These are phyloP conservation scores for Euleptes europaea DNA, from an alignment of 2,113 vertebrate species.

Conservation along the genomic window DNA sequence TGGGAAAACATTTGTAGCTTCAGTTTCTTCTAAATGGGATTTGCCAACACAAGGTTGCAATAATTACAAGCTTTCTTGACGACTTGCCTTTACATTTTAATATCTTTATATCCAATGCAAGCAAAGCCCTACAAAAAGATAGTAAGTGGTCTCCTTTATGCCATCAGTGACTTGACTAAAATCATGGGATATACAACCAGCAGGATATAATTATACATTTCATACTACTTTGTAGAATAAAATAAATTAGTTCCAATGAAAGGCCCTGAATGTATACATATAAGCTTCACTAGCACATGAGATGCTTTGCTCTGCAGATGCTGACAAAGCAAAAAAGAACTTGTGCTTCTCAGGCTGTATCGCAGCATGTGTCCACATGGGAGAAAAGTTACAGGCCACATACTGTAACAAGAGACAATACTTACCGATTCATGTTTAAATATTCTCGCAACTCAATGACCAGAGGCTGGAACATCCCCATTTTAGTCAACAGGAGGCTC, in stretches of 20 bases:
- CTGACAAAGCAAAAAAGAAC: background rate
- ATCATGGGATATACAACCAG: background rate
- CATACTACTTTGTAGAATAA: background rate
- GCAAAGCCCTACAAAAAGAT: background rate
- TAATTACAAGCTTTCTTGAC: background rate
- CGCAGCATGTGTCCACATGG: background rate
- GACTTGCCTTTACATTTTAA: background rate
- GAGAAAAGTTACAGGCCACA: background rate
- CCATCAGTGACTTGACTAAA: accelerated
- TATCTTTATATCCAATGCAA: background rate
- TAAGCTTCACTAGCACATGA: background rate
- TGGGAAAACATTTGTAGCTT: background rate
- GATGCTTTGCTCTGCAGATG: background rate
- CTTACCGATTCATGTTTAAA: conserved; percentile 58
- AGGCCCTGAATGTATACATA: background rate
- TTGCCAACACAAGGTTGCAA: background rate
- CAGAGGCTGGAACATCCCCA: conserved; percentile 43
- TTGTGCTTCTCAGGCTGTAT: background rate
- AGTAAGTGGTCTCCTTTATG: accelerated
- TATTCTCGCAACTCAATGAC: conserved; percentile 35
- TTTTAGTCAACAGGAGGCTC: conserved; percentile 55
- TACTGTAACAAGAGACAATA: conserved; percentile 4
- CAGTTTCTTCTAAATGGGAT: background rate
- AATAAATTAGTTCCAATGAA: background rate
- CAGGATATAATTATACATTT: background rate